Base-by-base conservation (phyloP, 1,140 invertebrate genomes). In the Drosophila ambigua region DNA sequence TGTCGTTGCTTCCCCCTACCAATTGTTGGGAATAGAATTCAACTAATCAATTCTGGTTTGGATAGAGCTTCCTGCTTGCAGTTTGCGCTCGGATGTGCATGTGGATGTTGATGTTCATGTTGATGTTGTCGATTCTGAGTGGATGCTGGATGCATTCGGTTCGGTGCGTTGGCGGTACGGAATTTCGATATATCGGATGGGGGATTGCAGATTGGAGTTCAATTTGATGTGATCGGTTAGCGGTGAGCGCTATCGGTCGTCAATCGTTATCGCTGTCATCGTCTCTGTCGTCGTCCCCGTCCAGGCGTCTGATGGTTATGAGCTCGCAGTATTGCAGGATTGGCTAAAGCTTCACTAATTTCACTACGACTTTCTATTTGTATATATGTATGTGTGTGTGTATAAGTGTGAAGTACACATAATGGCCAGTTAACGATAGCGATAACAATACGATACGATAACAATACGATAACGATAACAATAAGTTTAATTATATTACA, bases 1-100 rank as follows among this genome's bases (percentile, higher is more conserved):
- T 90, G 90, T 90, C 90, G 90, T 90, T 90, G 90, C 84, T 91
- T 91, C 90, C 90, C 90, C 90, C 90, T 91, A 91, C 90, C 90
- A 91, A 91, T 91, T 91, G 83, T 91, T 91, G 74, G 90, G 89
- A 91, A 91, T 91, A 91, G 90, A 91, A 90, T 90, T 91, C 90
- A 91, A 91, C 90, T 91, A 91, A 91, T 91, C 90, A 91, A 91
- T 91, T 91, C 90, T 91, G 90, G 90, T 91, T 91, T 82, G 69
- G 83, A 82, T 82, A 89, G 79, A 90, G 88, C 84, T 67, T 82
- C 61, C 80, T 75, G 79, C 66, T 79, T 67, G 82, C 83, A 55
- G 45, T 81, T 74, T 72, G 50, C 72, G 67, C 60, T 46, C 53
- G 46, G 46, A 61, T 75, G 52, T 61, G 64, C 16, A 59, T 63